phyloP scores from a whole-genome alignment of 2,113 vertebrate genomes.

The Sula dactylatra region DNA sequence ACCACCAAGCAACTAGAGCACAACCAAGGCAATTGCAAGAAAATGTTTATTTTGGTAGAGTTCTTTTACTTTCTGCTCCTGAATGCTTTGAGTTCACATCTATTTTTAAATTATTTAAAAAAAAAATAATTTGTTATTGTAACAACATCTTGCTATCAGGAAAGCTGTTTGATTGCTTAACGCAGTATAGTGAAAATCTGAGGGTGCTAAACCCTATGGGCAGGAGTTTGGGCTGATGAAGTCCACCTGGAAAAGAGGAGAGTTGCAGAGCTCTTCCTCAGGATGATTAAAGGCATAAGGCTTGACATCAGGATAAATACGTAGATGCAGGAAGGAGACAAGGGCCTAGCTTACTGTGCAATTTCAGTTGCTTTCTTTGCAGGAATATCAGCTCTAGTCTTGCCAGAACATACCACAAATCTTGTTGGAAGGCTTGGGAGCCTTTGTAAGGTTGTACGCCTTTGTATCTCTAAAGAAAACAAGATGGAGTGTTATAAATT shows the following conservation, averaged over 20 bases:
- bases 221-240: background rate
- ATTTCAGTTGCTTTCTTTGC: background rate
- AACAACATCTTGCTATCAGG: background rate
- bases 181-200: background rate
- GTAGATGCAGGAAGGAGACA: background rate
- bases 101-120: background rate
- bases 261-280: background rate
- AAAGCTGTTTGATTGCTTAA: background rate
- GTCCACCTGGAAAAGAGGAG: background rate
- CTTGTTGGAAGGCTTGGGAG: background rate
- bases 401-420: background rate
- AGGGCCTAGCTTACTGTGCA: background rate
- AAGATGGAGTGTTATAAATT: background rate
- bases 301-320: background rate
- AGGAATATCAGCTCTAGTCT: background rate
- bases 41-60: background rate
- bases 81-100: background rate
- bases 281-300: background rate
- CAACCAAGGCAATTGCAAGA: background rate
- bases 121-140: background rate
- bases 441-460: background rate
- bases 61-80: background rate
- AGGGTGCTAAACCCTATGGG: background rate
- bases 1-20: background rate
- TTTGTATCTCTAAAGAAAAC: background rate